A percentile compares a stretch with the other conserved stretches of the same genome.
These are phyloP conservation scores for Trissolcus brochymenae DNA, from an alignment of 2,888 invertebrate genomes.

Conservation along the genomic window DNA sequence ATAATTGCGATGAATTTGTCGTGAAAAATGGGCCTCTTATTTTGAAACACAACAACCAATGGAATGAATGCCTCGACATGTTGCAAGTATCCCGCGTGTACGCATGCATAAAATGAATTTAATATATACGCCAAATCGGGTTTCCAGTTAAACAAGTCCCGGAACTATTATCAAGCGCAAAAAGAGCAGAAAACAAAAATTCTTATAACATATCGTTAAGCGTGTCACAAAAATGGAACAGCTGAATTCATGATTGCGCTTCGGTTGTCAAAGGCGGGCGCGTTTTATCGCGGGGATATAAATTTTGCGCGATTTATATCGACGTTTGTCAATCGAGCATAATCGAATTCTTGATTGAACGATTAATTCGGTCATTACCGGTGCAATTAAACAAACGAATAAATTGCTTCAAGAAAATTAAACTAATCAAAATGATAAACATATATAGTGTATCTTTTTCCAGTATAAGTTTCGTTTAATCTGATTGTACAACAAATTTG, in stretches of 20 bases:
- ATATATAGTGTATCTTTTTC: neutral
- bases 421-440: neutral
- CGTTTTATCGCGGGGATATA: slow-evolving; percentile 31
- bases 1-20: slow-evolving; percentile 24
- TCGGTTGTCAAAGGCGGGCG: slow-evolving; percentile 10
- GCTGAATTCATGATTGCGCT: slow-evolving; percentile 30
- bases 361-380: neutral
- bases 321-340: slow-evolving; percentile 27
- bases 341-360: slow-evolving; percentile 13
- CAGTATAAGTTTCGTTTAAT: too few species aligned
- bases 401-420: neutral
- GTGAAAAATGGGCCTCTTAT: slow-evolving; percentile 24
- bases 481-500: too few species aligned
- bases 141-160: slow-evolving; percentile 45
- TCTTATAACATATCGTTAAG: slow-evolving; percentile 12
- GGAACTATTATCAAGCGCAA: slow-evolving; percentile 24
- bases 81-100: slow-evolving; percentile 11
- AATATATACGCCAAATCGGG: slow-evolving; percentile 36
- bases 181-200: slow-evolving; percentile 25
- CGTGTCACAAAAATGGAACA: slow-evolving; percentile 24
- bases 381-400: neutral
- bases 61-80: slow-evolving; percentile 17
- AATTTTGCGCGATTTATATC: slow-evolving; percentile 23
- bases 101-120: slow-evolving; percentile 40
- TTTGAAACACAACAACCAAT: slow-evolving; percentile 33